Conservation (phyloP, 2,113 vertebrate species). For the Myrmecophaga tridactyla region DNA sequence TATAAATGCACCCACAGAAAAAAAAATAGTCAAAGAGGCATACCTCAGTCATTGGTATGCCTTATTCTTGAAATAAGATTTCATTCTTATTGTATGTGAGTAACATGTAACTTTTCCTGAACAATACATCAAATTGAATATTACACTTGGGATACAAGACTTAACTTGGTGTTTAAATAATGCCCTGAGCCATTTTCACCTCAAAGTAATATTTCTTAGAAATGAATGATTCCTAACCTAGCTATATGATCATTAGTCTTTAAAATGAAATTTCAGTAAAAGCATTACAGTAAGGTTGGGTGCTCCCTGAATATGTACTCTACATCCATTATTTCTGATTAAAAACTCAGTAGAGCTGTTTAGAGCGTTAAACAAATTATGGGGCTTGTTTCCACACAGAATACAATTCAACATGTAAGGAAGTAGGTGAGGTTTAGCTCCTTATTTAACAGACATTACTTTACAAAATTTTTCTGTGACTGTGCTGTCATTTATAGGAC, state of each 20-base stretch:
- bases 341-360: background rate
- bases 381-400: background rate
- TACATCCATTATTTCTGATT: background rate
- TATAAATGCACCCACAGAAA: background rate
- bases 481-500: background rate
- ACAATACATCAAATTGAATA: slow-evolving; percentile 64
- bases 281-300: background rate
- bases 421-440: background rate
- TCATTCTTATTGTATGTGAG: slow-evolving; percentile 17
- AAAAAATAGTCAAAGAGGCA: background rate
- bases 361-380: background rate
- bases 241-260: background rate
- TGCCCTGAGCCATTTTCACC: background rate
- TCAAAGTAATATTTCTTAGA: background rate
- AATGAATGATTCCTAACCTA: background rate
- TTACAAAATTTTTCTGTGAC: background rate
- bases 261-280: slow-evolving; percentile 1
- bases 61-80: slow-evolving; percentile 62
- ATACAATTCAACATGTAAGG: background rate
- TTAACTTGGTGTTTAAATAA: slow-evolving; percentile 18
- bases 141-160: slow-evolving; percentile 60
- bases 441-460: background rate
- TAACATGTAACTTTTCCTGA: slow-evolving; percentile 61
- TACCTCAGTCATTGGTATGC: slow-evolving; percentile 23
- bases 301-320: background rate